Base-by-base conservation (phyloP, 2,797 vertebrate genomes). In the Tenualosa thibaudeaui region DNA sequence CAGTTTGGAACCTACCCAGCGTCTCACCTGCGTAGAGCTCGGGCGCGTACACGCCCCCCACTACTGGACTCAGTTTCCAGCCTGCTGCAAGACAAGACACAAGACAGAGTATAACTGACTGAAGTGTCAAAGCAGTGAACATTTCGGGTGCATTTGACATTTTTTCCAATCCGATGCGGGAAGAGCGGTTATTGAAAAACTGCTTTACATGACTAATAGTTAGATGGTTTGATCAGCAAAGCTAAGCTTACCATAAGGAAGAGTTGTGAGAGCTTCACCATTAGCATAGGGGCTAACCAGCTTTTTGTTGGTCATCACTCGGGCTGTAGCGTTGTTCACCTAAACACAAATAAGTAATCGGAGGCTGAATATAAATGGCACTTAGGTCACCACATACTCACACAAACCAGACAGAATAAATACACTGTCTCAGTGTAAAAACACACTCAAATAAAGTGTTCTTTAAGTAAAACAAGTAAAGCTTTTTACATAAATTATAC, bases 281-380 rank as follows among this genome's bases (percentile, higher is more conserved):
- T 99, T 99, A 91, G 98, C 96, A 85, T 98, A 99, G 3, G 98
- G 97, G 60, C 97, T 98, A 90, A 97, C 97, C 95, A 98, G 96
- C 95, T 99, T 99, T 96, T 99, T 99, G 95, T 99, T 99, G 89
- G 98, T 99, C 98, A 99, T 99, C 93, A 99, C 98, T 91, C 98
- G 96, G 0, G 98, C 98, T 82, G 98, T 99, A 82, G 98, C 98
- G 40, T 99, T 99, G 94, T 99, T 99, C 86, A 99, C 98, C 98
- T 99, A 91, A 50, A 88, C 86, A 90, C 50, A 86, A 86, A 7
- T 50, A 19, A 89, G 49, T 24, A 24, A 62, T n/a, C 8, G 58
- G 58, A 22, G 86, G 86, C 91, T 83, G 91, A 83, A 26, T 51
- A 40, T 17, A 84, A 43, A 51, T 53, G n/a, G 24, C 31, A 53